Percentiles rank a stretch among this genome's conserved stretches.
Evolutionary conservation across 2,888 invertebrate genomes (phyloP).

Genomic region (Cylindroiulus punctatus): DNA sequence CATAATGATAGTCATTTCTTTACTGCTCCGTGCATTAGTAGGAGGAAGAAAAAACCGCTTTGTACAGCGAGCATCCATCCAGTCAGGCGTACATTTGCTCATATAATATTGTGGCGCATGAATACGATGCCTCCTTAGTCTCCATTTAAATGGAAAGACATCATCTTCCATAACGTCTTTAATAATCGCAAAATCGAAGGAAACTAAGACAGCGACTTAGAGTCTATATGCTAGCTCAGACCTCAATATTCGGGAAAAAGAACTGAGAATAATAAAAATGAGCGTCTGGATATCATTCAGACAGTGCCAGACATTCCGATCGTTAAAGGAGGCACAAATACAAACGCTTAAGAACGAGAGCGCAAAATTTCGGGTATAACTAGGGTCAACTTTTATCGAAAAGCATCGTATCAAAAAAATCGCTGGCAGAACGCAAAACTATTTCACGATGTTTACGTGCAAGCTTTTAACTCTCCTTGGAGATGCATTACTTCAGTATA

Average conservation of each 20-base stretch:
- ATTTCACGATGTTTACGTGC: too few relatives aligned
- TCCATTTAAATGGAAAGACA: conserved; percentile 32
- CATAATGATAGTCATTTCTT: conserved; percentile 32
- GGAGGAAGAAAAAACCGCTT: conserved; percentile 3
- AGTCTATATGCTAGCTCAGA: not conserved
- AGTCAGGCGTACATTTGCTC: conserved; percentile 32
- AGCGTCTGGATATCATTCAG: not conserved
- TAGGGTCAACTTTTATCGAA: not conserved
- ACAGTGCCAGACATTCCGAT: not conserved
- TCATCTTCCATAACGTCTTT: conserved; percentile 32
- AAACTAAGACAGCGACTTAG: conserved; percentile 25
- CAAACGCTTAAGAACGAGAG: not conserved
- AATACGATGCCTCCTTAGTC: conserved; percentile 32
- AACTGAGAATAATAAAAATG: not conserved
- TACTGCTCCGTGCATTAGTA: not conserved
- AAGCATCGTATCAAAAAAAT: too few relatives aligned
- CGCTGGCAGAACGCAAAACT: too few relatives aligned
- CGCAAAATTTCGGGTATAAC: not conserved
- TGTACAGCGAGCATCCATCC: conserved; percentile 32
- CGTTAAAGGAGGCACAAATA: conserved; percentile 14
- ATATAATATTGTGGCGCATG: conserved; percentile 13
- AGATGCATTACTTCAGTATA: too few relatives aligned
- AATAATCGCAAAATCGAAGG: conserved; percentile 27
- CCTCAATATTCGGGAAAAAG: not conserved
- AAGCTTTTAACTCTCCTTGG: too few relatives aligned